Base-by-base conservation (phyloP, 2,797 vertebrate species). In the Notoglanidium macrostoma region DNA sequence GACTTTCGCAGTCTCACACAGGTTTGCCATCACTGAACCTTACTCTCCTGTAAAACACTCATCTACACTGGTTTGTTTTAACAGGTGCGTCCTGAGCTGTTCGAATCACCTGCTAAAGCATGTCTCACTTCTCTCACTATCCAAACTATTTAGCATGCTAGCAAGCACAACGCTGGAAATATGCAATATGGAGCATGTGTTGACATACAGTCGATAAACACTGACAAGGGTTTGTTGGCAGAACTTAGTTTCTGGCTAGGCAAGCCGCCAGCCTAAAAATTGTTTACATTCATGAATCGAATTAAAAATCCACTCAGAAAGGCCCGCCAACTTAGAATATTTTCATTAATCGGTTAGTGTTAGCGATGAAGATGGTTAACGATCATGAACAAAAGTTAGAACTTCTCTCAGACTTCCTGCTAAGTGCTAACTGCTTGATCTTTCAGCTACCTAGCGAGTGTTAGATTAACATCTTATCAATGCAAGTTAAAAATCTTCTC, bases 131-230 rank as follows among this genome's bases (percentile, higher is more conserved):
- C 35, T 74, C 55, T 40, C 70, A 12, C 80, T 74, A 76, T 83
- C 70, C 57, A 87, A 87, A 83, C 79, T 44, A 57, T 87, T 85
- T 85, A 81, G 55, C 23, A 10, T 55, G 72, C 78, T 82, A 83
- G 70, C 78, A 70, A 46, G 35, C 19, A 35, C n/a, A 5, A 83
- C 3, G 7, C 61, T 29, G 29, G 59, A 74, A 49, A 29, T 78
- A 86, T 59, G 65, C 61, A 59, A 14, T 72, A n/a, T 17, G 49
- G 59, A 44, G 44, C 19, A 81, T 26, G 57, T 85, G 87, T 83
- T 83, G 70, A 88, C 51, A 82, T 51, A 8, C 54, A 35, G 63
- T 65, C 55, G n/a, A 84, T 83, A 84, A 83, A 86, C 80, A 77
- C 73, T 11, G 40, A 73, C 83, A 57, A 84, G 68, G 68, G 54